Evolutionary conservation across 2,113 vertebrate species (phyloP).

Genomic region (Puffinus mauretanicus): DNA sequence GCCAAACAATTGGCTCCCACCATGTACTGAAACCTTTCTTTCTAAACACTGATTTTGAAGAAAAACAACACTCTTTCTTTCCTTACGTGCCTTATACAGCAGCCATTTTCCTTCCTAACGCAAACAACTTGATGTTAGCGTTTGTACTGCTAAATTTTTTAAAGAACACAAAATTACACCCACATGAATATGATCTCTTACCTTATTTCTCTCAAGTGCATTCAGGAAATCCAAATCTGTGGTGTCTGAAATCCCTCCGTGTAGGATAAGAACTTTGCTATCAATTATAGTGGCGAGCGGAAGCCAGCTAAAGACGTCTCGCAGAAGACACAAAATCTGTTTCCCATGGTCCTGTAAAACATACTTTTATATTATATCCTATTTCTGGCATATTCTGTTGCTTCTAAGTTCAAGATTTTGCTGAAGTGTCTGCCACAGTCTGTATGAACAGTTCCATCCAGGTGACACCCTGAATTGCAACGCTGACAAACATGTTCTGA

Average conservation of each 20-base stretch:
- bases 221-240: slow-evolving; percentile 88
- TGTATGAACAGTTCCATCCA: background rate
- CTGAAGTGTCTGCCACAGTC: background rate
- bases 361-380: background rate
- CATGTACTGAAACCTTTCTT: background rate
- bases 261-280: slow-evolving; percentile 88
- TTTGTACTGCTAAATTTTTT: background rate
- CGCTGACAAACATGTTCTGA: background rate
- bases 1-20: background rate
- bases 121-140: background rate
- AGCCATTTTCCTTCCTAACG: background rate
- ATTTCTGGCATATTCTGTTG: background rate
- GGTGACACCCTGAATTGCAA: background rate
- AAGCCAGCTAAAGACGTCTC: slow-evolving; percentile 90
- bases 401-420: background rate
- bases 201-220: slow-evolving; percentile 85
- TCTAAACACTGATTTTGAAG: background rate
- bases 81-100: background rate
- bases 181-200: slow-evolving; percentile 57
- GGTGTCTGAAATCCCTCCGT: slow-evolving; percentile 92
- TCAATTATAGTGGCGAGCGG: slow-evolving; percentile 91
- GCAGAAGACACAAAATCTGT: slow-evolving; percentile 83
- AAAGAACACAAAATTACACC: background rate
- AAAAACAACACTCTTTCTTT: background rate
- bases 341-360: slow-evolving; percentile 79